Conservation (phyloP, 2,113 vertebrate species). For the Baryphthengus martii region DNA sequence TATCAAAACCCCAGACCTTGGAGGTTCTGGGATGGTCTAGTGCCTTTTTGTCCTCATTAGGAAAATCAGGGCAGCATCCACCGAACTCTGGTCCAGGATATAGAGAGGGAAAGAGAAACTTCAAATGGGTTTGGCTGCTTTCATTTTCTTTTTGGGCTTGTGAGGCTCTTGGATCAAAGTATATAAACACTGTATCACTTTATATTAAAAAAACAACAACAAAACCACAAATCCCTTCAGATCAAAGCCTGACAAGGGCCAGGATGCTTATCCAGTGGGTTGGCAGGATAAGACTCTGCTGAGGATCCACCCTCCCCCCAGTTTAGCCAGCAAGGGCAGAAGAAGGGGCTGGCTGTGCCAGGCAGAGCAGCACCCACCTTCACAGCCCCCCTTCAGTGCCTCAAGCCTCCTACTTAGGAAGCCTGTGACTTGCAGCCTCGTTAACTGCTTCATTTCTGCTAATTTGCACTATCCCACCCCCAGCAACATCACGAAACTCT, state of each 20-base stretch:
- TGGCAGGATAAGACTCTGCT: background rate
- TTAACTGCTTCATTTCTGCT: constrained; percentile 8
- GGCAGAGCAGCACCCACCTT: background rate
- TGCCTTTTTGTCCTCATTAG: background rate
- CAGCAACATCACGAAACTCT: background rate
- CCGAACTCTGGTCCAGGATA: background rate
- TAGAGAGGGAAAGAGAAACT: background rate
- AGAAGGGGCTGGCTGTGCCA: background rate
- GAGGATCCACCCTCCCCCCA: background rate
- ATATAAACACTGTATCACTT: background rate
- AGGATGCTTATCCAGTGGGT: background rate
- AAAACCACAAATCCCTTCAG: background rate
- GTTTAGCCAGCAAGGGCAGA: background rate
- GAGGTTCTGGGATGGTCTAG: background rate
- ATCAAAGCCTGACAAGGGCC: background rate
- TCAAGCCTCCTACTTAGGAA: background rate
- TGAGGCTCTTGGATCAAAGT: background rate
- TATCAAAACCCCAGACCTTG: background rate
- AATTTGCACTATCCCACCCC: background rate
- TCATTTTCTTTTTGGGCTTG: background rate
- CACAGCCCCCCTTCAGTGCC: background rate
- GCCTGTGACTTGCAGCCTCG: background rate
- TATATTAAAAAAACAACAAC: background rate
- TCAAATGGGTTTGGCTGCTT: background rate
- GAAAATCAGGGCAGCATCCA: background rate